phyloP scores from a whole-genome alignment of 2,888 invertebrate genomes.

The Rotaria macrura region DNA sequence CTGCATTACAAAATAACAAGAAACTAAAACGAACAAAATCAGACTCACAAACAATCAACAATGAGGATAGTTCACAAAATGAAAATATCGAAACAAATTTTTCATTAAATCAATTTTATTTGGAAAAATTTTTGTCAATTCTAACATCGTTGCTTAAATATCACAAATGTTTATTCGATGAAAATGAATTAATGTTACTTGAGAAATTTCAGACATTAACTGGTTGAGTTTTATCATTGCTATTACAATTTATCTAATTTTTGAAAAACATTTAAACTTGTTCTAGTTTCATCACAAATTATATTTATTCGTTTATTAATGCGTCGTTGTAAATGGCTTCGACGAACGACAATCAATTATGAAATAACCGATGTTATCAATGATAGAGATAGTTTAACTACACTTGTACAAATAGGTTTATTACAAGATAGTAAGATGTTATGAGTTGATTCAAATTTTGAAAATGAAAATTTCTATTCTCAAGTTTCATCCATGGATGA shows the following conservation, averaged over 20 bases:
- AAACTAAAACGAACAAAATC: background rate
- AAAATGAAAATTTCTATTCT: background rate
- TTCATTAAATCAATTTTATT: conserved; percentile 9
- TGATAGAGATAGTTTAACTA: background rate
- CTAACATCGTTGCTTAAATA: background rate
- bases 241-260: no score
- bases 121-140: background rate
- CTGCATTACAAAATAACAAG: background rate
- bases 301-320: conserved; percentile 20
- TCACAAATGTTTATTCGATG: background rate
- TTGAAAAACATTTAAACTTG: background rate
- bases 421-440: background rate
- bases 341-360: background rate
- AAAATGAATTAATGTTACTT: background rate
- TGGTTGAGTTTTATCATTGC: background rate
- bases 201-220: background rate
- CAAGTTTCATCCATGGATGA: background rate
- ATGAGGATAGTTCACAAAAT: background rate
- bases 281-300: background rate
- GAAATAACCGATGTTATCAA: background rate
- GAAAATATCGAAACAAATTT: background rate
- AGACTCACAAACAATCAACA: background rate
- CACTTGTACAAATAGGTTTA: background rate
- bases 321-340: conserved; percentile 19
- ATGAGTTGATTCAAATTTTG: background rate